Base-by-base conservation (phyloP, 2,797 vertebrate genomes). In the Kryptopterus vitreolus region DNA sequence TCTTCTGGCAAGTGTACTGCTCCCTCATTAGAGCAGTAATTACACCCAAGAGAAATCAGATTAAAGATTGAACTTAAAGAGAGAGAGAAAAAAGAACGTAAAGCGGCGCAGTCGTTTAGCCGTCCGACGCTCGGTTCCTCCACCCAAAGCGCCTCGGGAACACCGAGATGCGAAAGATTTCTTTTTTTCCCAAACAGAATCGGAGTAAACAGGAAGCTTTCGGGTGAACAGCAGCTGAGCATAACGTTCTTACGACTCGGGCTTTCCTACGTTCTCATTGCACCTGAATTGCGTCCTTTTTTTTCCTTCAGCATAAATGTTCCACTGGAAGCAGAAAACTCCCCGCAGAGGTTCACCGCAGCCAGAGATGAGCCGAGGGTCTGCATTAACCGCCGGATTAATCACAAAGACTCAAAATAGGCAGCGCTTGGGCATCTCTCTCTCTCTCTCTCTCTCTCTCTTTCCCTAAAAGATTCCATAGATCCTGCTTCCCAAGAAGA, bases 331-430 rank as follows among this genome's bases (percentile, higher is more conserved):
- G 74, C n/a, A 29, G 38, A 77, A 81, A 74, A 76, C 68, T 80
- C 61, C 7, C 38, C 38, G 10, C 38, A 62, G 84, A 85, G 85
- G 81, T 84, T 81, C 11, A 86, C 81, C 84, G 74, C 82, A 73
- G 79, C 24, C 73, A 46, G 61, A 83, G 55, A 38, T 20, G 61
- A 83, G 61, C 53, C n/a, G 66, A 77, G 78, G 76, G 72, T 66
- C 63, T 74, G 71, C 18, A 78, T 80, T 81, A 85, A 70, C 80
- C 50, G 46, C 83, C 31, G n/a, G 33, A 85, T 83, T 75, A 81
- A 84, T 81, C 76, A 82, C 79, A 78, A 55, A 77, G 59, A 62
- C 71, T 48, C 48, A 53, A 61, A 76, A 81, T 82, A 68, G 38
- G 38, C 38, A 43, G 73, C 33, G 31, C 46, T 68, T 20, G 5